Conservation (phyloP, 2,797 vertebrate species). For the Myotis planiceps region DNA sequence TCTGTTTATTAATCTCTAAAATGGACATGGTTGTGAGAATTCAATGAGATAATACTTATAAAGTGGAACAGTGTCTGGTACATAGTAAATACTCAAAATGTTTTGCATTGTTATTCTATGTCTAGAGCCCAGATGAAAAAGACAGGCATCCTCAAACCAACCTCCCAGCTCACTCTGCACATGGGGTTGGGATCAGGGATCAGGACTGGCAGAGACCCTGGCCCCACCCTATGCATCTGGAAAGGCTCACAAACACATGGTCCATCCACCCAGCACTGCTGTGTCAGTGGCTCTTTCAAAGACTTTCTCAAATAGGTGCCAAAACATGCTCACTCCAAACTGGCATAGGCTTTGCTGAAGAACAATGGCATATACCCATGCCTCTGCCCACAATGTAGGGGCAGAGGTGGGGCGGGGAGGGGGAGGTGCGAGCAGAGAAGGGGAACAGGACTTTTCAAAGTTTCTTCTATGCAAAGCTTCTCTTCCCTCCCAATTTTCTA, state of each 20-base stretch:
- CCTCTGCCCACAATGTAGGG: background rate
- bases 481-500: background rate
- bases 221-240: background rate
- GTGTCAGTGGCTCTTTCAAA: background rate
- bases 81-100: background rate
- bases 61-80: background rate
- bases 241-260: background rate
- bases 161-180: background rate
- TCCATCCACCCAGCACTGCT: background rate
- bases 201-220: background rate
- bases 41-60: background rate
- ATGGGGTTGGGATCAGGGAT: background rate
- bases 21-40: background rate
- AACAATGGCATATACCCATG: background rate
- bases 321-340: background rate
- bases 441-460: background rate
- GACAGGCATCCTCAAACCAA: background rate
- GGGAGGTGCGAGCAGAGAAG: background rate
- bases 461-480: background rate
- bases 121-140: background rate
- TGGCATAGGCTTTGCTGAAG: background rate
- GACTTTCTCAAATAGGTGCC: background rate
- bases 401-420: background rate
- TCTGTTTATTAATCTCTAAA: constrained; percentile 12
- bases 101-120: background rate